Conservation (phyloP, 2,113 vertebrate genomes). For the Stegostoma tigrinum region DNA sequence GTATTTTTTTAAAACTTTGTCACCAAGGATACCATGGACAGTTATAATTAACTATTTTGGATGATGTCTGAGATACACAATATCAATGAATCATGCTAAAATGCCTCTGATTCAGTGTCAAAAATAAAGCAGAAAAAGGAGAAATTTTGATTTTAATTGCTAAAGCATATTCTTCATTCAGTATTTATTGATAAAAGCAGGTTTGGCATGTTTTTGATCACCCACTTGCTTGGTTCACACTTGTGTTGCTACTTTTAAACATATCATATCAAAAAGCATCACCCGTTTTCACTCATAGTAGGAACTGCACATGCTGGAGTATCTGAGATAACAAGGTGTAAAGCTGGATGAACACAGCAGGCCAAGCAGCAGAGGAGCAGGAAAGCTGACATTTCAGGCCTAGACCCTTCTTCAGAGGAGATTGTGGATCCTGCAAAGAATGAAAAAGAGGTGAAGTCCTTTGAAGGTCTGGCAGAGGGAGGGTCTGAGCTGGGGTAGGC, state of each 20-base stretch:
- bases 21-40: background rate
- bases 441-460: too few relatives aligned
- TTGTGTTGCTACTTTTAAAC: background rate
- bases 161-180: background rate
- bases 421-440: too few relatives aligned
- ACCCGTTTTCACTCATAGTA: too few relatives aligned
- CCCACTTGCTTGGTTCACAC: background rate
- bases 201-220: background rate
- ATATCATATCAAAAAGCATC: background rate
- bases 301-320: too few relatives aligned
- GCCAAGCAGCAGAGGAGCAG: too few relatives aligned
- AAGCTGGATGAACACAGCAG: too few relatives aligned
- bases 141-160: background rate
- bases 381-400: too few relatives aligned
- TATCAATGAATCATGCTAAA: background rate
- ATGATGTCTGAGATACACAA: background rate
- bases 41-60: background rate
- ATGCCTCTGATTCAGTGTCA: background rate
- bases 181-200: background rate
- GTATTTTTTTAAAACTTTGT: background rate
- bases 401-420: too few relatives aligned
- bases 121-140: background rate
- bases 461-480: too few relatives aligned
- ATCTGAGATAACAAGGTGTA: too few relatives aligned
- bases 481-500: too few relatives aligned